Evolutionary conservation across 2,113 vertebrate genomes (phyloP).

Genomic region (Sialia sialis): DNA sequence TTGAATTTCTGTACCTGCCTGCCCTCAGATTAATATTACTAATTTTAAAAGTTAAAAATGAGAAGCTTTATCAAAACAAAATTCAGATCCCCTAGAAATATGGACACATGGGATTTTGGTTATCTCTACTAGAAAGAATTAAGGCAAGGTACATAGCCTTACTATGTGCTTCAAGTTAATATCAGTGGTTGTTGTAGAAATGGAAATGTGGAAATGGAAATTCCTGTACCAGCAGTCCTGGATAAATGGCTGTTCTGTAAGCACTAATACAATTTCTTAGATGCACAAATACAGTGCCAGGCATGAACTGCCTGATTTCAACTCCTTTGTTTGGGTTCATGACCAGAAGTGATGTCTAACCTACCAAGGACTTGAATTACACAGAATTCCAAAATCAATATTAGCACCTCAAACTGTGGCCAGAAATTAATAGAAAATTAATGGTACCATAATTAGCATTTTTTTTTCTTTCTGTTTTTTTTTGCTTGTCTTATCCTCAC

Average conservation of each 20-base stretch:
- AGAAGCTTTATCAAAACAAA: not conserved
- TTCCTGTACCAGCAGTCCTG: not conserved
- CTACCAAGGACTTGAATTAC: not conserved
- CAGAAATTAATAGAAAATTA: not conserved
- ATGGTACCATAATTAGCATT: not conserved
- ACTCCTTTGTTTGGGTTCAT: not conserved
- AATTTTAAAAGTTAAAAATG: not conserved
- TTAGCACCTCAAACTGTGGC: not conserved
- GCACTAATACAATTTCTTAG: not conserved
- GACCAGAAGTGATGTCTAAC: not conserved
- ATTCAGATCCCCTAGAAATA: not conserved
- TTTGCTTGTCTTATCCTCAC: not conserved
- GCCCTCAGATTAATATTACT: not conserved
- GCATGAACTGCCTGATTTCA: not conserved
- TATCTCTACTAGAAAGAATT: not conserved
- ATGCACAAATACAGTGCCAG: not conserved
- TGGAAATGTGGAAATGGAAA: too few species aligned
- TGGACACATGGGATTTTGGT: not conserved
- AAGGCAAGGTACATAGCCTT: not conserved
- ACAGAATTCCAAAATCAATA: not conserved
- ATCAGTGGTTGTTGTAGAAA: not conserved
- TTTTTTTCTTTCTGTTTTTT: not conserved
- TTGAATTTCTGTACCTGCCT: not conserved
- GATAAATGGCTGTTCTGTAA: not conserved
- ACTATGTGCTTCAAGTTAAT: not conserved